Conservation (phyloP, 2,113 vertebrate genomes). For the Ifrita kowaldi region DNA sequence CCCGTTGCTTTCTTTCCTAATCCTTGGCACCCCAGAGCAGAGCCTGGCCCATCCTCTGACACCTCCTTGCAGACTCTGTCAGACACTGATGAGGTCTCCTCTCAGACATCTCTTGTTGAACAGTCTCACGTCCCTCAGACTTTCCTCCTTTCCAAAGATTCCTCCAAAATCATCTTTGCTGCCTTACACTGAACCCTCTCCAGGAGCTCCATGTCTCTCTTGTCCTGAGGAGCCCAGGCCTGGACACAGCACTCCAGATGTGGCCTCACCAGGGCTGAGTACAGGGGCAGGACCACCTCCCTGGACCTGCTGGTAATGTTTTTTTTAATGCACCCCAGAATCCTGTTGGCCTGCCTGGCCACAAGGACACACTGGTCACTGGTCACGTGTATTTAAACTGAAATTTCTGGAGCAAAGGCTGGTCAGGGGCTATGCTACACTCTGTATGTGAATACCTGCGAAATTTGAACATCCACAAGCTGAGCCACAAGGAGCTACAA, state of each 20-base stretch:
- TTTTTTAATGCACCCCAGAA: not conserved
- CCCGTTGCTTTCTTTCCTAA: accelerated
- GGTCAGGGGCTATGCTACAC: not conserved
- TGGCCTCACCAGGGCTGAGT: not conserved
- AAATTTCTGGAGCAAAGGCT: not conserved
- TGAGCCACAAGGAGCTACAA: not conserved
- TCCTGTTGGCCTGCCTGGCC: not conserved
- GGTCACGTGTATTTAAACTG: not conserved
- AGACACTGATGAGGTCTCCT: not conserved
- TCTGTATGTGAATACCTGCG: accelerated
- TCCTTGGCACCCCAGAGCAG: not conserved
- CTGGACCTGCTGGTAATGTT: not conserved
- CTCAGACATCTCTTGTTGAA: not conserved
- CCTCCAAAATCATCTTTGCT: not conserved
- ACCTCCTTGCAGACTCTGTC: not conserved
- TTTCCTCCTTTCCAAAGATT: no score
- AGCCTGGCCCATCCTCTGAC: not conserved
- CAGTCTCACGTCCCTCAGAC: not conserved
- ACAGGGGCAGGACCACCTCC: not conserved
- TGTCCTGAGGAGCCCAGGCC: not conserved
- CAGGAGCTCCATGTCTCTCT: not conserved
- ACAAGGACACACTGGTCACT: not conserved
- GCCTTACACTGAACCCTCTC: not conserved
- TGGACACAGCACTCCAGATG: not conserved
- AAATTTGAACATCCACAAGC: not conserved